A percentile compares a stretch with the other conserved stretches of the same genome.
phyloP scores from a whole-genome alignment of 2,797 vertebrate species.

The Glyptemys insculpta region DNA sequence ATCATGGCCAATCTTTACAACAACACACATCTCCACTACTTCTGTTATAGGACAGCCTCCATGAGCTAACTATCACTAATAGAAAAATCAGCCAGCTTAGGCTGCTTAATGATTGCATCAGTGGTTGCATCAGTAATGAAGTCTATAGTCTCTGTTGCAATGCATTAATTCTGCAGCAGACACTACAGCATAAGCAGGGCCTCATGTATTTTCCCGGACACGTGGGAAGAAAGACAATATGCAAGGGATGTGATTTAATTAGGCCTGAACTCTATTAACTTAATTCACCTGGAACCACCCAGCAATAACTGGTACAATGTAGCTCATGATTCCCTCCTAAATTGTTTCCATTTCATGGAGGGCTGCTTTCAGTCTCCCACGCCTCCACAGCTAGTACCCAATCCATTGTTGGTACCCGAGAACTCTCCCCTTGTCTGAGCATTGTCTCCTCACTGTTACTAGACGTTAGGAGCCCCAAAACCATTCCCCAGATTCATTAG shows the following conservation, averaged over 20 bases:
- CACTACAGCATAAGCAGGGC: not conserved
- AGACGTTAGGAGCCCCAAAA: not conserved
- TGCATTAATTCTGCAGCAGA: not conserved
- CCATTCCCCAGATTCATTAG: not conserved
- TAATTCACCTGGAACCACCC: not conserved
- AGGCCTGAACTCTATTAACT: not conserved
- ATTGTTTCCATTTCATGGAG: not conserved
- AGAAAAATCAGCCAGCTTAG: not conserved
- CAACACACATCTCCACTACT: not conserved
- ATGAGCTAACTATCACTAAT: not conserved
- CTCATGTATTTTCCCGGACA: not conserved
- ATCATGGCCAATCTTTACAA: not conserved
- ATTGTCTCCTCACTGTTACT: not conserved
- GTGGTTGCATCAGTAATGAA: not conserved
- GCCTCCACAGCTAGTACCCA: not conserved
- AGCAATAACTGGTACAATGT: not conserved
- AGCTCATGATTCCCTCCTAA: not conserved
- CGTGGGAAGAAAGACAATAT: not conserved
- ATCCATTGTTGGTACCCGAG: not conserved
- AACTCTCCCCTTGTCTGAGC: not conserved
- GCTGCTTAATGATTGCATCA: not conserved
- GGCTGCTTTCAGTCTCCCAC: not conserved
- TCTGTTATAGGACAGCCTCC: not conserved
- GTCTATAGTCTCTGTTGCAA: not conserved
- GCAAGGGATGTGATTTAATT: not conserved